Evolutionary conservation across 2,113 vertebrate genomes (phyloP).

Genomic region (Ctenodactylus gundi): DNA sequence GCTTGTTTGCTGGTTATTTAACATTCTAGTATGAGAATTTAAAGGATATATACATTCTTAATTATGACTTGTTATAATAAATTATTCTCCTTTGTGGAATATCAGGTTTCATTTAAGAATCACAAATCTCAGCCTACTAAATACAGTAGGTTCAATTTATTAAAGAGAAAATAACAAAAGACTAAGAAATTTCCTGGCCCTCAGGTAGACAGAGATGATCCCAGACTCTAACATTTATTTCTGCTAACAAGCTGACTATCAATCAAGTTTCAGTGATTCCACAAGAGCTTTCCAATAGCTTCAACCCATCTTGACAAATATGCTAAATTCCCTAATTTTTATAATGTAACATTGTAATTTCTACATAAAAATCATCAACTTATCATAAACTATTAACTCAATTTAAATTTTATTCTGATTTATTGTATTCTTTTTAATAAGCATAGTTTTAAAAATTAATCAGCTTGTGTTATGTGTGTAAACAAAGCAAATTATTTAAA

Average conservation of each 20-base stretch:
- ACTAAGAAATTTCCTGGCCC: not conserved
- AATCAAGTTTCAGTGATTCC: not conserved
- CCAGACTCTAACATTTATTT: not conserved
- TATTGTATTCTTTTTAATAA: constrained; percentile 51
- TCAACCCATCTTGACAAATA: not conserved
- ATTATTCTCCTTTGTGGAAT: no score
- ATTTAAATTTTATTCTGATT: constrained; percentile 40
- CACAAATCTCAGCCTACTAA: not conserved
- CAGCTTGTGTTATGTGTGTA: constrained; percentile 1
- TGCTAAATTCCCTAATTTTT: not conserved
- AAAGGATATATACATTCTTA: no score
- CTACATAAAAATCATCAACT: not conserved
- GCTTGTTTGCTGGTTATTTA: no score
- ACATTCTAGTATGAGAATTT: no score
- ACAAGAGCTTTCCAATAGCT: not conserved
- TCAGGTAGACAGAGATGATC: not conserved
- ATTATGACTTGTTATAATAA: not conserved
- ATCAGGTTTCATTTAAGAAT: constrained; percentile 47
- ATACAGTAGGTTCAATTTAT: not conserved
- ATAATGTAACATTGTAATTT: constrained; percentile 29
- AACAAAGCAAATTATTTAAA: constrained; percentile 55
- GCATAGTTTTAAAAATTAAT: constrained; percentile 53
- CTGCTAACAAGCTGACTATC: not conserved
- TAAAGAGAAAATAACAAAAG: not conserved
- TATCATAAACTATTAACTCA: constrained; percentile 39